A percentile compares a stretch with the other conserved stretches of the same genome.
phyloP scores from a whole-genome alignment of 2,888 invertebrate species.

The Agonopterix arenella region DNA sequence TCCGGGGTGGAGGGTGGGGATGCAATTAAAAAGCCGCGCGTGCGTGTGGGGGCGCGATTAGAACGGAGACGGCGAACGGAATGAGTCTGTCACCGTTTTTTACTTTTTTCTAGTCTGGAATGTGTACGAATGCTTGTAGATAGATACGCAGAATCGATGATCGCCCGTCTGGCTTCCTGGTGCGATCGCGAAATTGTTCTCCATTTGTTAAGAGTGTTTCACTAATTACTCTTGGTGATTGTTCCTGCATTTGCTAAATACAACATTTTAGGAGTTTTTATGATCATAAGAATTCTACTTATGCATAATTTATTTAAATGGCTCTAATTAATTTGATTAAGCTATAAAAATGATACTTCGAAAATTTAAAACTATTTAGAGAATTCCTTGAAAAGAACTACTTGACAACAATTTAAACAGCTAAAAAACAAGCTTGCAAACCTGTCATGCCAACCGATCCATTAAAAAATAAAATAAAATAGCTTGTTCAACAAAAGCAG shows the following conservation, averaged over 20 bases:
- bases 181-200: constrained; percentile 12
- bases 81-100: constrained; percentile 70
- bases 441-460: not conserved
- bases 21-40: constrained; percentile 76
- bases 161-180: constrained; percentile 29
- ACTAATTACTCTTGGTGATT: no score
- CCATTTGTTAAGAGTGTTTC: not conserved
- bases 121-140: constrained; percentile 29
- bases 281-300: no score
- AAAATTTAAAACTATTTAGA: no score
- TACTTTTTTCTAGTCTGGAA: constrained; percentile 72
- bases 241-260: no score
- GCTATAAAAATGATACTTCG: no score
- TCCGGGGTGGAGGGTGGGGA: constrained; percentile 66
- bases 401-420: no score
- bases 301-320: no score
- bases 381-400: not conserved
- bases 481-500: not conserved
- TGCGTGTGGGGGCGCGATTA: constrained; percentile 74
- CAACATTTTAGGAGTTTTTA: no score
- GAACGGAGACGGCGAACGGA: constrained; percentile 68
- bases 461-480: not conserved
- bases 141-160: constrained; percentile 48
- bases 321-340: no score
- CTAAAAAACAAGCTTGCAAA: no score